Percentiles rank a stretch among this genome's conserved stretches.
Evolutionary conservation across 1,140 invertebrate genomes (phyloP).

Genomic region (Campodea augens): DNA sequence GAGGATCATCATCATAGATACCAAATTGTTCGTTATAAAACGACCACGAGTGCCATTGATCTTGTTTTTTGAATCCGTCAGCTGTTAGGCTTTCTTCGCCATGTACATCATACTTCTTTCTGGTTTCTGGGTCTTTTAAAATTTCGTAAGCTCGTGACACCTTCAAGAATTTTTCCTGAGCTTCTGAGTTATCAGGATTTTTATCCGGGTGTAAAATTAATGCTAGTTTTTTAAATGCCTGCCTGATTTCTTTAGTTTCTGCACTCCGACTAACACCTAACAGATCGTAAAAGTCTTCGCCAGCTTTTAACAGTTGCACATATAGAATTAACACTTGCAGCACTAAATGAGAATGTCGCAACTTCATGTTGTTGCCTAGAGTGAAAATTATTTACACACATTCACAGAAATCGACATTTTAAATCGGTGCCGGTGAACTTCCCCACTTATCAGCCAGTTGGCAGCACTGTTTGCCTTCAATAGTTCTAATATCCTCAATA

Average conservation of each 20-base stretch:
- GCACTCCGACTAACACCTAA: conserved; percentile 48
- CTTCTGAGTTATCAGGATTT: conserved; percentile 51
- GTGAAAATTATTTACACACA: no score
- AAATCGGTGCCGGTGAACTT: no score
- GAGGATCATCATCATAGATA: conserved; percentile 66
- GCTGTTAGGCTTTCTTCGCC: conserved; percentile 49
- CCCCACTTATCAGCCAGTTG: not conserved
- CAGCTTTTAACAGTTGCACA: no score
- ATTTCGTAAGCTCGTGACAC: conserved; percentile 67
- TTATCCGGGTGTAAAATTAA: conserved; percentile 67
- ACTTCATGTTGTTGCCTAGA: no score
- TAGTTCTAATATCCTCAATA: no score
- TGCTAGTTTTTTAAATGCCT: conserved; percentile 63
- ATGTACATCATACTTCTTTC: conserved; percentile 59
- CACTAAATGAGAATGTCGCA: no score
- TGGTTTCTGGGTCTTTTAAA: conserved; percentile 55
- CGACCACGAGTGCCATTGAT: conserved; percentile 55
- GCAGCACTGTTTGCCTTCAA: no score
- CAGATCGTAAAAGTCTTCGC: conserved; percentile 39
- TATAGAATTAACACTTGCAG: no score
- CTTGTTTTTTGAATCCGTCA: conserved; percentile 28
- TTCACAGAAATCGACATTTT: no score
- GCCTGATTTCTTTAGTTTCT: conserved; percentile 48
- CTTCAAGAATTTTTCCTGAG: conserved; percentile 54
- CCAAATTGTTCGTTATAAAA: conserved; percentile 73